Evolutionary conservation across 2,888 invertebrate genomes (phyloP), one percentile per base, ranked within the genome.

Genomic region (Villa cingulata): DNA sequence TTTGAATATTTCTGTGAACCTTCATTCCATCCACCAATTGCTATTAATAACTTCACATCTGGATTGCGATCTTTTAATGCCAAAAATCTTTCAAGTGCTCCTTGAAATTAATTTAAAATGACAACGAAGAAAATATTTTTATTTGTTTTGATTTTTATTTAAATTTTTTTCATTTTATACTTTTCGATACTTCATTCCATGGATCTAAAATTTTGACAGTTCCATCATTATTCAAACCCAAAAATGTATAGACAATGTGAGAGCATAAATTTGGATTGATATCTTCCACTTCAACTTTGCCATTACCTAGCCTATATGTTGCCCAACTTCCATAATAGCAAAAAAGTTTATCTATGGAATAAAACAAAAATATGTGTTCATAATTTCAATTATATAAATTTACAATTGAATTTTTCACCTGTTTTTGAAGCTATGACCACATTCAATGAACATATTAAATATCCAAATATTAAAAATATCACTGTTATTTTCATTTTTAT

Each of bases 251-350:
- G 14, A 83, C 72, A 29, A 80, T 44, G 58, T 85, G 83, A 0
- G 83, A 82, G 60, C 84, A 85, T 0, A 81, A 64, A 5, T 60
- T 59, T 0, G 80, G 70, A 51, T 82, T 73, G 38, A 84, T 77
- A 53, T 80, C 55, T 14, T 72, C 70, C 0, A 81, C 74, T 10
- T 74, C 70, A 55, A 78, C 82, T 58, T 75, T 71, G 1, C 82
- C 83, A 37, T 68, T 59, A 0, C 74, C 76, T 1, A 56, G 58
- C 41, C 83, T 72, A 57, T 82, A 81, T 0, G 73, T 73, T 0
- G 83, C 74, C 84, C 84, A 85, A 17, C 77, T 75, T 4, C 81
- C 80, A 53, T 75, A 80, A 63, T 84, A 85, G 56, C 84, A 83
- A 1, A 81, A 69, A 1, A 83, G 36, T 50, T 73, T 68, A 49